Base-by-base conservation (phyloP, 2,113 vertebrate genomes). In the Oostethus manadensis region DNA sequence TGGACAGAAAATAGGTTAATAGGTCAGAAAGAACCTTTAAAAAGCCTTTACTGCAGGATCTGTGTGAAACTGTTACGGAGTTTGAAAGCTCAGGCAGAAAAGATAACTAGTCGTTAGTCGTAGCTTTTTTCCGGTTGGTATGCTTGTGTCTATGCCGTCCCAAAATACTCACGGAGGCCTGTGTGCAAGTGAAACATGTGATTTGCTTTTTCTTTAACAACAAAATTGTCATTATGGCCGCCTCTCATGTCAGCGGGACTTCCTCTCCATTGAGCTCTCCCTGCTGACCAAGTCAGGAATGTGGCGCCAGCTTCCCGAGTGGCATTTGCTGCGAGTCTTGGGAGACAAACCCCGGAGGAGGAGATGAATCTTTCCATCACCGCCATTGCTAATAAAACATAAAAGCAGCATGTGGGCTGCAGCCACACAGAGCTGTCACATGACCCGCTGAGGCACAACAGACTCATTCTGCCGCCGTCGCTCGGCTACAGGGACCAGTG, bases 161-260 rank as follows among this genome's bases (percentile, higher is more conserved):
- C 49, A 58, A 71, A 78, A 83, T 65, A 76, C 62, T 49, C 2
- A 1, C 0, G 51, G 62, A 26, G 66, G 55, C 57, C 74, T 66
- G 61, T 51, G 67, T 13, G 53, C 16, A 48, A 63, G 35, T 18
- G 20, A 66, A 83, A 80, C 71, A 64, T 77, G 72, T 84, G 74
- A 84, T 82, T 84, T 74, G 66, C 58, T 66, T 59, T 60, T 54
- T 62, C 47, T 74, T 62, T 29, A 68, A 46, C 61, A 54, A 62
- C 69, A 57, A 75, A 66, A 75, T 74, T 77, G 57, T 64, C 58
- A 54, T 70, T 68, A 11, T 73, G 73, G 65, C 73, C 51, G 18
- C 43, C 57, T 58, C 42, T 57, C 60, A 66, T 56, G 76, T 68
- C 62, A 67, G 56, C 22, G 10, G 63, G 38, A 42, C 60, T 63